These are phyloP conservation scores for Eriocheir sinensis DNA, from an alignment of 1,140 invertebrate genomes.

Conservation along the genomic window DNA sequence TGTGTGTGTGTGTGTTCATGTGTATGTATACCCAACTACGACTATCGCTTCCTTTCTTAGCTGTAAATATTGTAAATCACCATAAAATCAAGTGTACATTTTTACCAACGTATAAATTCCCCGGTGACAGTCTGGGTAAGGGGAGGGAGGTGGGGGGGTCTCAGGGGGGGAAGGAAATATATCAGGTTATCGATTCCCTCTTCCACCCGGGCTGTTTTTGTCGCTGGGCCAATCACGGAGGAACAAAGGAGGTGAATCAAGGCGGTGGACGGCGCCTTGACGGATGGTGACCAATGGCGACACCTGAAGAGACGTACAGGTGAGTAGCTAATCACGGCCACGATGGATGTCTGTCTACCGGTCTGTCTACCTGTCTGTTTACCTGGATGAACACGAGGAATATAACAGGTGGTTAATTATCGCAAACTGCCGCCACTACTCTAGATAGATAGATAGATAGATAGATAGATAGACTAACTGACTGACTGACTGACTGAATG, in stretches of 20 bases:
- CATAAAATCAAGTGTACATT: not conserved
- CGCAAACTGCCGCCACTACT: too few relatives aligned
- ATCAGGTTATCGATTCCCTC: conserved; percentile 43
- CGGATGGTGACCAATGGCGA: conserved; percentile 41
- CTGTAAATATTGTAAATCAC: too few relatives aligned
- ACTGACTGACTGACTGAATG: too few relatives aligned
- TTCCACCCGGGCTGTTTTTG: conserved; percentile 1
- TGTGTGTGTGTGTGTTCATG: not conserved
- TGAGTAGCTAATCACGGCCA: not conserved
- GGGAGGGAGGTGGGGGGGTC: too few relatives aligned
- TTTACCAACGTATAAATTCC: not conserved
- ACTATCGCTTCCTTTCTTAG: not conserved
- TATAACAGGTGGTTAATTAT: too few relatives aligned
- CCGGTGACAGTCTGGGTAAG: too few relatives aligned
- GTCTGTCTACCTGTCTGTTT: too few relatives aligned
- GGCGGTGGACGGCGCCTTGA: not conserved
- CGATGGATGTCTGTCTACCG: too few relatives aligned
- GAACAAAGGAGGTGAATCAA: conserved; percentile 52
- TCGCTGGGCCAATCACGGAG: conserved; percentile 32
- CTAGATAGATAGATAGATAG: too few relatives aligned
- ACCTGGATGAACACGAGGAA: too few relatives aligned
- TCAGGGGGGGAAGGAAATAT: not conserved
- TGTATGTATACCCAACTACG: too few relatives aligned
- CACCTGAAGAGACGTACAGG: not conserved
- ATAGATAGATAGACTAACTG: too few relatives aligned